These are phyloP conservation scores for Piscicola geometra DNA, from an alignment of 2,888 invertebrate genomes.

Conservation along the genomic window DNA sequence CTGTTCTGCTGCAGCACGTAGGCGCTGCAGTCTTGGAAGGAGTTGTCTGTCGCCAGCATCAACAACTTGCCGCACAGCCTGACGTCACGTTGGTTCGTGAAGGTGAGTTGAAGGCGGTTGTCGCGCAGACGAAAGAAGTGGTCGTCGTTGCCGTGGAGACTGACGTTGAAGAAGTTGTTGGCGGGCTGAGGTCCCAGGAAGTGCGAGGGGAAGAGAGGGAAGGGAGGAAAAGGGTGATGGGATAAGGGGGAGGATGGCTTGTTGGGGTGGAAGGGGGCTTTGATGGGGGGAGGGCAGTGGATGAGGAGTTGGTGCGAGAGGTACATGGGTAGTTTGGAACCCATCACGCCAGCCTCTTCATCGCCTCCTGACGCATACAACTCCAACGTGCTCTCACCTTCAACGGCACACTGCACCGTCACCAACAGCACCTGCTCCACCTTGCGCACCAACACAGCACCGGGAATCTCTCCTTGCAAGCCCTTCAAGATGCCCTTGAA, in stretches of 20 bases:
- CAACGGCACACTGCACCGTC: not conserved
- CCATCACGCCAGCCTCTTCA: not conserved
- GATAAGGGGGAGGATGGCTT: not conserved
- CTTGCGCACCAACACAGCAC: not conserved
- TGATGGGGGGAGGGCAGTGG: not conserved
- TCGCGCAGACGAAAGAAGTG: slow-evolving; percentile 8
- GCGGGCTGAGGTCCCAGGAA: slow-evolving; percentile 7
- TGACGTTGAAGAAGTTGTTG: slow-evolving; percentile 9
- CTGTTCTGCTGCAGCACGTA: slow-evolving; percentile 2
- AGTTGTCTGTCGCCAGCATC: not conserved
- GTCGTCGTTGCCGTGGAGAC: not conserved
- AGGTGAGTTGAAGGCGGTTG: slow-evolving; percentile 3
- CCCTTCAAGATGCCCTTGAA: not conserved
- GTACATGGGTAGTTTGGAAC: slow-evolving; percentile 3
- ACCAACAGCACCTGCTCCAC: not conserved
- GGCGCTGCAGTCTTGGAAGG: not conserved
- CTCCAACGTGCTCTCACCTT: not conserved
- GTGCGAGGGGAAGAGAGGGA: not conserved
- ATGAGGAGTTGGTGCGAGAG: not conserved
- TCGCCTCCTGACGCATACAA: not conserved
- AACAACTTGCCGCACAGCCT: slow-evolving; percentile 12
- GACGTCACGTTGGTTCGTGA: slow-evolving; percentile 3
- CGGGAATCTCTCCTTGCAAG: not conserved
- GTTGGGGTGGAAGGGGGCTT: not conserved
- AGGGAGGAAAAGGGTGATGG: not conserved